A percentile compares a stretch with the other conserved stretches of the same genome.
Evolutionary conservation across 2,888 invertebrate genomes (phyloP).

Genomic region (Netelia inedita): DNA sequence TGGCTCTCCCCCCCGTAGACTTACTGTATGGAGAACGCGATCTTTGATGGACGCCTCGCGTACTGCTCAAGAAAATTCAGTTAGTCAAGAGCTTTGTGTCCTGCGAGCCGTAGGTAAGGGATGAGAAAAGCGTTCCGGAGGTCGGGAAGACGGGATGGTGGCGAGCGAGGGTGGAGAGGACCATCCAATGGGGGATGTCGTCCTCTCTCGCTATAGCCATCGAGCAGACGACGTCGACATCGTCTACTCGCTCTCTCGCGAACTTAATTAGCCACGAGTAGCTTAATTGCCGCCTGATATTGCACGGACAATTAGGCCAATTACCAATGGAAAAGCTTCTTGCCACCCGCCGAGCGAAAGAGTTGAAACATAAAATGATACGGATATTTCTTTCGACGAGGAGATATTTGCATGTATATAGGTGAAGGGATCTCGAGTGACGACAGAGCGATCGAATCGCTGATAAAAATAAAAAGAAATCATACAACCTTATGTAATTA

Average conservation of each 20-base stretch:
- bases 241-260: constrained; percentile 61
- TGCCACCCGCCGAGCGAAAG: constrained; percentile 54
- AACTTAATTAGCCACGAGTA: constrained; percentile 71
- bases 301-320: constrained; percentile 80
- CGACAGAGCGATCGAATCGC: background rate
- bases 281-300: constrained; percentile 81
- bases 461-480: background rate
- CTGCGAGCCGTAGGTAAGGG: constrained; percentile 73
- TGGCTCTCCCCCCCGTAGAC: constrained; percentile 39
- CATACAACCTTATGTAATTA: too few relatives aligned
- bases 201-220: constrained; percentile 69
- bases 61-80: constrained; percentile 85
- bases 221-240: constrained; percentile 65
- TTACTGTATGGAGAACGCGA: constrained; percentile 72
- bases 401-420: background rate
- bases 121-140: constrained; percentile 72
- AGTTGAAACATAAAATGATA: constrained; percentile 64
- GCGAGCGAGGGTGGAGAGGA: constrained; percentile 47
- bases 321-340: constrained; percentile 72
- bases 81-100: constrained; percentile 84
- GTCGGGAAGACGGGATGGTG: constrained; percentile 69
- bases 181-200: constrained; percentile 49
- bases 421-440: constrained; percentile 16
- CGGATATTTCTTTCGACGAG: constrained; percentile 43
- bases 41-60: constrained; percentile 84